Conservation (phyloP, 2,113 vertebrate species). For the Lophius piscatorius region DNA sequence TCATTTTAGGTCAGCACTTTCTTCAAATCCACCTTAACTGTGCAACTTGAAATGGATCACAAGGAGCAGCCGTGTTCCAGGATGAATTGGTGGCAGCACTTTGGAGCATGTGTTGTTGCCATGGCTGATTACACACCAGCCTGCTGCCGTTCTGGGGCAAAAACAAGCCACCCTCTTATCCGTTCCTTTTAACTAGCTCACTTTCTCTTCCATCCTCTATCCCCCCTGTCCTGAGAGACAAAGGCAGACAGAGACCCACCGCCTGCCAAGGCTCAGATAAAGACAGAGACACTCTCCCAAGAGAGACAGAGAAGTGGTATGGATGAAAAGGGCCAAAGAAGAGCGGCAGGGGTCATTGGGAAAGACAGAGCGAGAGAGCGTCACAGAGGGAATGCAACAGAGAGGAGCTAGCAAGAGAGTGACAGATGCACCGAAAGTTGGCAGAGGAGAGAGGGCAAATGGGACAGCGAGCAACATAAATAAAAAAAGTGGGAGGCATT, state of each 20-base stretch:
- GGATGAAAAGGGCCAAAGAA: conserved; percentile 7
- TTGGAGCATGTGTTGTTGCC: conserved; percentile 52
- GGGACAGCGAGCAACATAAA: conserved; percentile 60
- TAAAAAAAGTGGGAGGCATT: conserved; percentile 40
- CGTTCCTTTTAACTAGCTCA: background rate
- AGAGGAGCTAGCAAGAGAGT: conserved; percentile 50
- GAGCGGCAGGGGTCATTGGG: too few species aligned
- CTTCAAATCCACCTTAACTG: conserved; percentile 47
- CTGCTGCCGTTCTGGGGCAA: conserved; percentile 40
- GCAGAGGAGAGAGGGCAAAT: conserved; percentile 56
- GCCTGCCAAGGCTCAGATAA: conserved; percentile 62
- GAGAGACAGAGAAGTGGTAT: conserved; percentile 51
- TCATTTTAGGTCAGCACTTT: conserved; percentile 46
- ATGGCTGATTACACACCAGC: conserved; percentile 61
- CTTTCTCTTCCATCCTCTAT: conserved; percentile 5
- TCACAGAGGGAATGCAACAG: background rate
- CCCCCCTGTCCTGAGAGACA: conserved; percentile 42
- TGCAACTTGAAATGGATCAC: conserved; percentile 35
- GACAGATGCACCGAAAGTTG: conserved; percentile 66
- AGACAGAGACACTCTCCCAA: conserved; percentile 63
- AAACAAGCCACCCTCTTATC: conserved; percentile 40
- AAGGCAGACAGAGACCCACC: conserved; percentile 63
- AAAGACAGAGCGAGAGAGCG: background rate
- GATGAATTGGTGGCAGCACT: conserved; percentile 43
- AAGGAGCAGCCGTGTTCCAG: conserved; percentile 13